Evolutionary conservation across 2,797 vertebrate genomes (phyloP).

Genomic region (Neomorphus geoffroyi): DNA sequence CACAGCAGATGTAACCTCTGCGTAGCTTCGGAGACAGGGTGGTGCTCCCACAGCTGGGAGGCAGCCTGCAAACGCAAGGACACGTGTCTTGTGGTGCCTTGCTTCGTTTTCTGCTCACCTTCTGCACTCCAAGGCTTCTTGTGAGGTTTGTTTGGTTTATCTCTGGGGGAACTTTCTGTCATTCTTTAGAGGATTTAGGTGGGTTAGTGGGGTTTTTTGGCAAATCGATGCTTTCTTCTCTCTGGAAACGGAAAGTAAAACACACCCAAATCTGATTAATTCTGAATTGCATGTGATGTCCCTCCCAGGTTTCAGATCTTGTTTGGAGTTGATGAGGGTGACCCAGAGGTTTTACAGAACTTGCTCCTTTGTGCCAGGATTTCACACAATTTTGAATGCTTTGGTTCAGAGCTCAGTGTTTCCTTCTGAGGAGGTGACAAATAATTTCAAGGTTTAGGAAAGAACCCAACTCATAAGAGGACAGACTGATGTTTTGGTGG

Average conservation of each 20-base stretch:
- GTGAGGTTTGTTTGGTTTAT: background rate
- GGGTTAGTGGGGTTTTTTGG: background rate
- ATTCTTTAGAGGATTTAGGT: background rate
- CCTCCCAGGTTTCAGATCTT: background rate
- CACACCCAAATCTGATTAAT: background rate
- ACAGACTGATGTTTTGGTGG: background rate
- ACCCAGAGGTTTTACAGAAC: background rate
- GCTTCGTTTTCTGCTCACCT: background rate
- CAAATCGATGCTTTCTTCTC: background rate
- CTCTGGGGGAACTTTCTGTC: background rate
- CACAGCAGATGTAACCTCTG: background rate
- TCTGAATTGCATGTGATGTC: fast-evolving
- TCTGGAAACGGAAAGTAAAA: background rate
- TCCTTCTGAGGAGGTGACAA: background rate
- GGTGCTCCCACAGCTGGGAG: background rate
- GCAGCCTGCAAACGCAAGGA: background rate
- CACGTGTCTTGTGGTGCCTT: background rate
- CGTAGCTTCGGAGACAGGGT: background rate
- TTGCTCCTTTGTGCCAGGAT: background rate
- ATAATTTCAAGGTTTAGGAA: background rate
- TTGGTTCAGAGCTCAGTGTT: background rate
- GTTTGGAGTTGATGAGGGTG: background rate
- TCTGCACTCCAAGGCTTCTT: background rate
- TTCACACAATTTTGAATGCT: background rate
- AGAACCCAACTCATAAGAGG: background rate